These are phyloP conservation scores for Proterorhinus semilunaris DNA, from an alignment of 2,113 vertebrate genomes.

Conservation along the genomic window DNA sequence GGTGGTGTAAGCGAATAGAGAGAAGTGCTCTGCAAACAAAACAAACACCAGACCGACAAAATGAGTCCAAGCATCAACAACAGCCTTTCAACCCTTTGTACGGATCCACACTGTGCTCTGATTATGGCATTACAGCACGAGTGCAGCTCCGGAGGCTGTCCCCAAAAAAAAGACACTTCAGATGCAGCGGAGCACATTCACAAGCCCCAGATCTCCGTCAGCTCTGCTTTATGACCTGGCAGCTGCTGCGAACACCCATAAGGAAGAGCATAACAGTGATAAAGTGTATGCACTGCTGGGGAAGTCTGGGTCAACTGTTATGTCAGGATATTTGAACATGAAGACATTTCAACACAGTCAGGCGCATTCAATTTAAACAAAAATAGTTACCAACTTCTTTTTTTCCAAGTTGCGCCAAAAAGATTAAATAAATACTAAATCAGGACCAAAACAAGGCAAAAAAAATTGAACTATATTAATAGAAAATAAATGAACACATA, in stretches of 20 bases:
- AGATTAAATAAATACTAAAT: too few species aligned
- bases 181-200: slow-evolving; percentile 45
- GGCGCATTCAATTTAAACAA: too few species aligned
- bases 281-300: slow-evolving; percentile 17
- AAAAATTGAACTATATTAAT: too few species aligned
- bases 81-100: neutral
- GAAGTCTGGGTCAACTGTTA: slow-evolving; percentile 18
- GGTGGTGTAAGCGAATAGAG: slow-evolving; percentile 81
- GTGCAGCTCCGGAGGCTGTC: slow-evolving; percentile 39
- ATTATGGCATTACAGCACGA: slow-evolving; percentile 37
- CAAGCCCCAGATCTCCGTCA: slow-evolving; percentile 44
- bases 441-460: too few species aligned
- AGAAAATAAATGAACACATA: too few species aligned
- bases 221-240: slow-evolving; percentile 61
- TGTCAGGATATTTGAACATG: neutral
- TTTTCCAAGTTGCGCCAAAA: too few species aligned
- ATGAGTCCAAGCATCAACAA: neutral
- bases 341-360: neutral
- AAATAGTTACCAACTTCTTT: too few species aligned
- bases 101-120: slow-evolving; percentile 26
- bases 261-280: neutral
- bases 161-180: slow-evolving; percentile 49
- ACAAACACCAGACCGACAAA: slow-evolving; percentile 8
- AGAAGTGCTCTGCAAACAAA: slow-evolving; percentile 82
- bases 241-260: slow-evolving; percentile 31